phyloP scores from a whole-genome alignment of 2,888 invertebrate species.

The Melieria picta region DNA sequence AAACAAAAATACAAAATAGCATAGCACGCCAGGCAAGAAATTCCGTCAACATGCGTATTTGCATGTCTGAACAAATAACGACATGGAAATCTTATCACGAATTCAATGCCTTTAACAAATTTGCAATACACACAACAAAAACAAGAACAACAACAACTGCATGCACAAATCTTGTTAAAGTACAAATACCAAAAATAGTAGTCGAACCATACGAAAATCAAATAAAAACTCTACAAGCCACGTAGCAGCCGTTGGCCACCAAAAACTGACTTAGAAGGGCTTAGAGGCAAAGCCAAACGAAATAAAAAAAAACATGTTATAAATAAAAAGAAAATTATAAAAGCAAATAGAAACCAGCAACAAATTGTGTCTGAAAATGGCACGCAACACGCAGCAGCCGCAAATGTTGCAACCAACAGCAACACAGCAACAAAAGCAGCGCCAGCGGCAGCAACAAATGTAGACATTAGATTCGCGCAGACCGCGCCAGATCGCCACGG shows the following conservation, averaged over 20 bases:
- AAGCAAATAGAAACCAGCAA: too few relatives aligned
- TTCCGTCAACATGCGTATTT: constrained; percentile 57
- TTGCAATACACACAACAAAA: constrained; percentile 21
- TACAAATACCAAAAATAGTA: constrained; percentile 26
- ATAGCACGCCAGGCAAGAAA: background rate
- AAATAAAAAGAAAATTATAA: too few relatives aligned
- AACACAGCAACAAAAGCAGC: background rate
- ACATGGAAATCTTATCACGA: constrained; percentile 55
- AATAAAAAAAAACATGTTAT: background rate
- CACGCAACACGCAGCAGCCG: constrained; percentile 24
- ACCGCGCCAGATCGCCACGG: constrained; percentile 14
- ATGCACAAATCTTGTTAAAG: constrained; percentile 28
- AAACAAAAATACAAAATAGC: too few relatives aligned
- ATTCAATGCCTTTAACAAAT: constrained; percentile 50
- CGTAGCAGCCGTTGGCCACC: background rate
- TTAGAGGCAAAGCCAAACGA: constrained; percentile 1
- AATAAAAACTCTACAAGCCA: background rate
- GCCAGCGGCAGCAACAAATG: constrained; percentile 13
- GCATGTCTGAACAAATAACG: constrained; percentile 48
- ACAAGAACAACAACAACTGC: constrained; percentile 23
- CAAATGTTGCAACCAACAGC: background rate
- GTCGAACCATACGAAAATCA: background rate
- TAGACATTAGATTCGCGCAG: constrained; percentile 27
- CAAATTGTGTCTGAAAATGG: background rate
- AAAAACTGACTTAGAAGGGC: constrained; percentile 19